Base-by-base conservation (phyloP, 2,113 vertebrate species). In the Sinocyclocheilus maitianheensis region DNA sequence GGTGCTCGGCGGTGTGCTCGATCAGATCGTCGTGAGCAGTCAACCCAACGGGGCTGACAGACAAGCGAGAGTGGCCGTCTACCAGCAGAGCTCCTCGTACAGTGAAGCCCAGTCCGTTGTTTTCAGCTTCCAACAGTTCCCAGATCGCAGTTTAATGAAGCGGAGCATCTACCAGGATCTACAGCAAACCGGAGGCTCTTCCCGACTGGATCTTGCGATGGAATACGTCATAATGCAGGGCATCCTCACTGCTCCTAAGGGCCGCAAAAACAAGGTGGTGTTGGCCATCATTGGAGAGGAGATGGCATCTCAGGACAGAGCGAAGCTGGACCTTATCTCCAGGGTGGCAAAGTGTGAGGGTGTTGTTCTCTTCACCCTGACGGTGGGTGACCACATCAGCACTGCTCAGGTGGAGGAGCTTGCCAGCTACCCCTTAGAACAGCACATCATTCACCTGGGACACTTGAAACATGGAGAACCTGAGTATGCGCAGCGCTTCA, bases 341-440 rank as follows among this genome's bases (percentile, higher is more conserved):
- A 90, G 87, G 0, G 91, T 92, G 89, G 96, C 95, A 76, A 96
- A 96, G 88, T 97, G 97, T 84, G 91, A 94, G 83, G 97, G 95
- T 6, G 92, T 97, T 90, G 93, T 94, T 0, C 1, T 97, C 84
- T 96, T 98, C 43, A 94, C 95, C 75, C 89, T 97, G 89, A 94
- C 91, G 0, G 90, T 97, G 48, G 96, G 96, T 0, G 86, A 83
- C 0, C 84, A 88, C 0, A 89, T 95, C 89, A 93, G 89, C 75
- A 89, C 88, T 3, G 67, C 0, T 0, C 88, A 96, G 85, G 91
- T 95, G 89, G 92, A 92, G 13, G 92, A 93, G 76, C 88, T 98
- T 85, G 94, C 94, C 4, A 95, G 97, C 26, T 1, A 1, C 0
- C 97, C 96, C 0, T 34, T 82, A 0, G 94, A 94, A 1, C 96